phyloP scores from a whole-genome alignment of 2,888 invertebrate species.

The Phyllotreta cruciferae region DNA sequence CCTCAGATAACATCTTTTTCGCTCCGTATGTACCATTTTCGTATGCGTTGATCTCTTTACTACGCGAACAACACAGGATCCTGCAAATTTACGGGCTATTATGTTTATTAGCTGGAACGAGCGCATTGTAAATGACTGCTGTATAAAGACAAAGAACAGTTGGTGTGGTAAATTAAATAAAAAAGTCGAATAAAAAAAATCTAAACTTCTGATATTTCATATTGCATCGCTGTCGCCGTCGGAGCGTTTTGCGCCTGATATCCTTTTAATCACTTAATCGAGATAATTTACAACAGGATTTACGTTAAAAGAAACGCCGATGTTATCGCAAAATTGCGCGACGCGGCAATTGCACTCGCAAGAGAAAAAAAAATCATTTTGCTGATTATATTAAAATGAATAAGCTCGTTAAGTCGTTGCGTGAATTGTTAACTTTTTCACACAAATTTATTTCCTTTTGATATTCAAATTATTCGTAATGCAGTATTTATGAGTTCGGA shows the following conservation, averaged over 20 bases:
- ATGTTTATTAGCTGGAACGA: constrained; percentile 18
- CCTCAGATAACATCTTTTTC: constrained; percentile 13
- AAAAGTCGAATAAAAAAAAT: no score
- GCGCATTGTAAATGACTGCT: constrained; percentile 5
- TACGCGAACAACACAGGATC: constrained; percentile 12
- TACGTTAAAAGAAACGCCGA: constrained; percentile 12
- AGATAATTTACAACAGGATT: constrained; percentile 16
- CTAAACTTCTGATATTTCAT: no score
- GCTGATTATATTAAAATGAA: constrained; percentile 2
- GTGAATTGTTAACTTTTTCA: no score
- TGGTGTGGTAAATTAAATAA: no score
- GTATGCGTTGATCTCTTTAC: constrained; percentile 8
- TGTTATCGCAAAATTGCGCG: constrained; percentile 13
- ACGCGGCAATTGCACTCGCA: constrained; percentile 5
- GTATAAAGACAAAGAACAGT: constrained; percentile 5
- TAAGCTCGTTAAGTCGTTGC: background rate
- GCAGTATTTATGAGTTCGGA: no score
- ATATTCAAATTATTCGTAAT: no score
- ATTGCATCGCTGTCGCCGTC: background rate
- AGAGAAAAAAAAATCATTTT: constrained; percentile 1
- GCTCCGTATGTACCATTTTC: constrained; percentile 9
- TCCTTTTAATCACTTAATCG: constrained; percentile 17
- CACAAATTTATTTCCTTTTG: no score
- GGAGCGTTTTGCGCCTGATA: constrained; percentile 2
- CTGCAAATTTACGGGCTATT: constrained; percentile 15